Evolutionary conservation across 2,113 vertebrate genomes (phyloP).

Genomic region (Gymnorhina tibicen): DNA sequence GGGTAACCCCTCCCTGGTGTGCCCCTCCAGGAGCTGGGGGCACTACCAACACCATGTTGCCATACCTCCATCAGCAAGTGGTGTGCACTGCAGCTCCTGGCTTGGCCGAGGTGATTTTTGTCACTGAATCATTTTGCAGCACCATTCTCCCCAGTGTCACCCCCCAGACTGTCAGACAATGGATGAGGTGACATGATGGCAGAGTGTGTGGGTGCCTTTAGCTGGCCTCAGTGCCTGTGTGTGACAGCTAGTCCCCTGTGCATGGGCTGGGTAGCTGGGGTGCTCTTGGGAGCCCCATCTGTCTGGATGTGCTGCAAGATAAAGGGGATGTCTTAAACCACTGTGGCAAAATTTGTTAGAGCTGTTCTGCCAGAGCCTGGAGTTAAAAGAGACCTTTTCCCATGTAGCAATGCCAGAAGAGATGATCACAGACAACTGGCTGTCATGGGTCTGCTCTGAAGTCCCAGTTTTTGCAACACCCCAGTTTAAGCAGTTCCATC

Average conservation of each 20-base stretch:
- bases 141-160: not conserved
- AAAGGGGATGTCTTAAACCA: not conserved
- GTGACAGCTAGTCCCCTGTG: not conserved
- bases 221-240: not conserved
- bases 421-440: slow-evolving; percentile 27
- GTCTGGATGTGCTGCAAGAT: not conserved
- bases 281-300: not conserved
- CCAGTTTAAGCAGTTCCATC: not conserved
- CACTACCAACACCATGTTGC: not conserved
- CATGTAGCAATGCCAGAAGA: not conserved
- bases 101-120: not conserved
- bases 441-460: slow-evolving; percentile 9
- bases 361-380: not conserved
- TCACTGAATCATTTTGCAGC: not conserved
- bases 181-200: not conserved
- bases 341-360: not conserved
- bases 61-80: not conserved
- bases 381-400: slow-evolving; percentile 13
- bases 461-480: not conserved
- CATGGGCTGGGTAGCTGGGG: not conserved
- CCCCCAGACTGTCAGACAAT: not conserved
- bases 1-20: not conserved
- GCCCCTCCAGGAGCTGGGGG: not conserved
- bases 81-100: fast-evolving
- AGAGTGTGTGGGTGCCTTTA: not conserved